phyloP scores from a whole-genome alignment of 2,797 vertebrate genomes.

The Psittacula derbiana region DNA sequence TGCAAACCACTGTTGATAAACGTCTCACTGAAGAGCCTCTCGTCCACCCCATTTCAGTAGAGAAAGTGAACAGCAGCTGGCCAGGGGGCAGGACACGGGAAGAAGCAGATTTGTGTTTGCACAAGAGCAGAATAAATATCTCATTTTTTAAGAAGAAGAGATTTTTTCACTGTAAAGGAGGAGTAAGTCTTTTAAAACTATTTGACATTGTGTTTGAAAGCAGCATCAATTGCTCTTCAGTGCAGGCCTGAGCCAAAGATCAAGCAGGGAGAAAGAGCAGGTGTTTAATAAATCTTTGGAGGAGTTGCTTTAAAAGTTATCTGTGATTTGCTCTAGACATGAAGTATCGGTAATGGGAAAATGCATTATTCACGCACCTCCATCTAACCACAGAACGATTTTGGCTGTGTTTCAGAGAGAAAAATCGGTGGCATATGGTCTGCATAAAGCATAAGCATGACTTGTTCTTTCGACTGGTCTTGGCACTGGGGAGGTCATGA shows the following conservation, averaged over 20 bases:
- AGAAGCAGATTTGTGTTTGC: accelerated
- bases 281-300: background rate
- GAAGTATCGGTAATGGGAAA: background rate
- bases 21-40: background rate
- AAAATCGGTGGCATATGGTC: background rate
- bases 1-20: background rate
- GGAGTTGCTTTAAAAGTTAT: background rate
- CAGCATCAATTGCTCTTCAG: background rate
- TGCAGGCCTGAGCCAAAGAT: background rate
- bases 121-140: background rate
- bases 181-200: background rate
- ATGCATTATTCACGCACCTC: background rate
- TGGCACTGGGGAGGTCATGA: background rate
- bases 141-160: background rate
- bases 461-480: background rate
- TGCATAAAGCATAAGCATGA: background rate
- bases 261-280: background rate
- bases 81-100: background rate
- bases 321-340: background rate
- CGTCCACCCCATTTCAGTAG: background rate
- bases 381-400: background rate
- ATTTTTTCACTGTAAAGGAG: background rate
- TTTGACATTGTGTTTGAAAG: background rate
- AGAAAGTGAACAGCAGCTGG: background rate
- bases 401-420: background rate